These are phyloP conservation scores for Hydrolagus affinis DNA, from an alignment of 2,113 vertebrate genomes.

Conservation along the genomic window DNA sequence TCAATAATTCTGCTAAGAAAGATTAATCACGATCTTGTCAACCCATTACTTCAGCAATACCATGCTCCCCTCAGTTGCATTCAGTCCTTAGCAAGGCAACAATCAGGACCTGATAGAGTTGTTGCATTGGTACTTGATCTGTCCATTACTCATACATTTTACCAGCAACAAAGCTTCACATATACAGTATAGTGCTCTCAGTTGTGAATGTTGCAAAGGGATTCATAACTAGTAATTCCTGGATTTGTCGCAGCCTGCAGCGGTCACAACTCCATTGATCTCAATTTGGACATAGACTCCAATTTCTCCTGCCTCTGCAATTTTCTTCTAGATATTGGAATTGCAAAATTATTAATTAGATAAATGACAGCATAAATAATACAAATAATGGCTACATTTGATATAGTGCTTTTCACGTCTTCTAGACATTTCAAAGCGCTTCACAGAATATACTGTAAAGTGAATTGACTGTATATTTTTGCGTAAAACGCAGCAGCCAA, in stretches of 20 bases:
- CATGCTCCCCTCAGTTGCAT: not conserved
- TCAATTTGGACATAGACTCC: not conserved
- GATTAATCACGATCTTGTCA: not conserved
- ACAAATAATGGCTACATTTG: too few species aligned
- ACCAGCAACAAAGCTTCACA: not conserved
- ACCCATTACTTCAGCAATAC: not conserved
- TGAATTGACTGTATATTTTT: too few species aligned
- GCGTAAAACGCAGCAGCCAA: too few species aligned
- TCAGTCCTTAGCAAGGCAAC: not conserved
- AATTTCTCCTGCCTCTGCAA: not conserved
- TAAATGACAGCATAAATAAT: too few species aligned
- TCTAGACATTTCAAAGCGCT: too few species aligned
- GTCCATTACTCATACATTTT: not conserved
- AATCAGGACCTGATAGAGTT: not conserved
- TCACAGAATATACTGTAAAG: too few species aligned
- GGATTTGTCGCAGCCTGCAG: too few species aligned
- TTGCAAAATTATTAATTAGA: not conserved
- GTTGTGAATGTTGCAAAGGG: too few species aligned
- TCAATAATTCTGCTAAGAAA: constrained; percentile 9
- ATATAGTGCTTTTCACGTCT: too few species aligned
- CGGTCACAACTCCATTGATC: too few species aligned
- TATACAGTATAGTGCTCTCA: not conserved
- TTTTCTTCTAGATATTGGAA: not conserved
- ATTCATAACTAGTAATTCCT: too few species aligned
- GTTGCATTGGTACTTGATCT: not conserved